Percentiles rank a stretch among this genome's conserved stretches.
Evolutionary conservation across 2,113 vertebrate genomes (phyloP).

Genomic region (Chloroceryle aenea): DNA sequence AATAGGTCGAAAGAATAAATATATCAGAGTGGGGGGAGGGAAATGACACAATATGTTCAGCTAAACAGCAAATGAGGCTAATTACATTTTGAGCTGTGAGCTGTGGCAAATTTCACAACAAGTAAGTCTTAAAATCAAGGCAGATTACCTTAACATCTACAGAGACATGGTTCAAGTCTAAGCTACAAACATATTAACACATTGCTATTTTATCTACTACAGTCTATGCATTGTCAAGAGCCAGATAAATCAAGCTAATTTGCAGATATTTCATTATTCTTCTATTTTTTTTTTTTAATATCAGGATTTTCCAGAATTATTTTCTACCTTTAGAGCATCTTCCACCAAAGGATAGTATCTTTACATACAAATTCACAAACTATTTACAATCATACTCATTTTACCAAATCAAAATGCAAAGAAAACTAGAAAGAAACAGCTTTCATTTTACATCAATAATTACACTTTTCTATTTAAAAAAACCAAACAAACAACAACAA

Average conservation of each 20-base stretch:
- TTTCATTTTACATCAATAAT: not conserved
- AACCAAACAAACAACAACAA: too few species aligned
- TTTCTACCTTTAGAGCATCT: not conserved
- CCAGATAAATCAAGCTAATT: not conserved
- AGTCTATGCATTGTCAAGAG: not conserved
- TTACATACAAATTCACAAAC: not conserved
- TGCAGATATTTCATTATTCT: not conserved
- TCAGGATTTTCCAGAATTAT: not conserved
- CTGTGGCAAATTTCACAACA: not conserved
- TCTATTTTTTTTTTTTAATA: not conserved
- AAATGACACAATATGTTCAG: not conserved
- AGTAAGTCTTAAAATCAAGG: not conserved
- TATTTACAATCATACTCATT: not conserved
- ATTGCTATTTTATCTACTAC: not conserved
- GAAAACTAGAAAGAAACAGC: not conserved
- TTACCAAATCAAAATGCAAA: not conserved
- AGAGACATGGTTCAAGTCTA: not conserved
- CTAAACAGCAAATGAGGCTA: not conserved
- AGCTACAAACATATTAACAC: not conserved
- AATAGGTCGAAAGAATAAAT: not conserved
- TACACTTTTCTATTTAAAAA: not conserved
- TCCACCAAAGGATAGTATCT: not conserved
- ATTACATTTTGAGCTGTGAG: not conserved
- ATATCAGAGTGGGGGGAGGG: not conserved
- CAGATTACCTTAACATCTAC: not conserved